Evolutionary conservation across 2,888 invertebrate species (phyloP).

Genomic region (Drosophila nigritarsus): DNA sequence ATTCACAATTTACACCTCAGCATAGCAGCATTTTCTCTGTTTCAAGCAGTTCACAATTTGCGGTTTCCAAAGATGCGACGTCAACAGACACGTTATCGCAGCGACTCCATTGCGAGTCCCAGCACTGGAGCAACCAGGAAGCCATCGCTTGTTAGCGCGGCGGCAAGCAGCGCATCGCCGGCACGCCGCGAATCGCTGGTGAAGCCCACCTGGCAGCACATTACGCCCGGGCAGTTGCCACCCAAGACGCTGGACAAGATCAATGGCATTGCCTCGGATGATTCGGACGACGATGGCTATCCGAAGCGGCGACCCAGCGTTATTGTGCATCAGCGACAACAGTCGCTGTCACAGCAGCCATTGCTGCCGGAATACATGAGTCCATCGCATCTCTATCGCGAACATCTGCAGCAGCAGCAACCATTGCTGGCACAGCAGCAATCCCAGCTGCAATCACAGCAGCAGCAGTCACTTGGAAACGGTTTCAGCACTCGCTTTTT

Average conservation of each 20-base stretch:
- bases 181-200: constrained; percentile 84
- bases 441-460: constrained; percentile 30
- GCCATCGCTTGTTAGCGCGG: constrained; percentile 49
- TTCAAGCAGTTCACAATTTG: constrained; percentile 16
- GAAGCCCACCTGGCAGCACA: constrained; percentile 85
- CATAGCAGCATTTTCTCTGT: constrained; percentile 9
- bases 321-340: constrained; percentile 76
- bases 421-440: constrained; percentile 16
- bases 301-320: constrained; percentile 78
- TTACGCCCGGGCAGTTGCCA: constrained; percentile 84
- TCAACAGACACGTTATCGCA: constrained; percentile 73
- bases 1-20: constrained; percentile 27
- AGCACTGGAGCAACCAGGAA: constrained; percentile 53
- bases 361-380: constrained; percentile 63
- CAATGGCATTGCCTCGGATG: constrained; percentile 82
- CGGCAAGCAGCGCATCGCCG: constrained; percentile 53
- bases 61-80: constrained; percentile 67
- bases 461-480: constrained; percentile 48
- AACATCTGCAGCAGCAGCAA: constrained; percentile 42
- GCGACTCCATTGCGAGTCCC: constrained; percentile 69
- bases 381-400: constrained; percentile 57
- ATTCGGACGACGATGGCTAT: constrained; percentile 80
- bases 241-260: constrained; percentile 83
- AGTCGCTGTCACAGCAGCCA: constrained; percentile 64
- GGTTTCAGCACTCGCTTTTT: constrained; percentile 40